Conservation (phyloP, 2,888 invertebrate genomes). For the Thyatira batis region DNA sequence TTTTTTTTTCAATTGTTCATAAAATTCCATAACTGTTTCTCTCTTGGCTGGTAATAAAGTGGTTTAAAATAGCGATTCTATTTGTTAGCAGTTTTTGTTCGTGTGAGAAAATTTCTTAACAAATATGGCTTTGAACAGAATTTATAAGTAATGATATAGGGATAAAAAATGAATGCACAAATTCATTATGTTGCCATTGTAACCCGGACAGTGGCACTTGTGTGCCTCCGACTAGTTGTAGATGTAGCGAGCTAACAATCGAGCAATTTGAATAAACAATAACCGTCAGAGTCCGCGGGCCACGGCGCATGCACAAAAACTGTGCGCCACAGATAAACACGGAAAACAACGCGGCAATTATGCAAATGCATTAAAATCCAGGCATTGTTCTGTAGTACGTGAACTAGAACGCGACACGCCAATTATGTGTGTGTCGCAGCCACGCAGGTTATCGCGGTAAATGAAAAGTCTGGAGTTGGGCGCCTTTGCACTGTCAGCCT, state of each 20-base stretch:
- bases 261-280: constrained; percentile 42
- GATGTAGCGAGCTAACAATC: constrained; percentile 21
- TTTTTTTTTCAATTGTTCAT: constrained; percentile 36
- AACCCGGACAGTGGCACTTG: not conserved
- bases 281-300: constrained; percentile 18
- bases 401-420: constrained; percentile 33
- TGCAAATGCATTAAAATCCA: constrained; percentile 56
- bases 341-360: constrained; percentile 49
- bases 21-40: constrained; percentile 22
- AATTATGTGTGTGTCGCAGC: constrained; percentile 26
- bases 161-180: not conserved
- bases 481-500: constrained; percentile 5
- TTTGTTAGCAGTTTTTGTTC: not conserved
- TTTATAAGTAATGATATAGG: not conserved
- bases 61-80: constrained; percentile 6
- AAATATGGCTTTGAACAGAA: not conserved
- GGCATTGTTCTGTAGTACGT: constrained; percentile 49
- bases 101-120: not conserved
- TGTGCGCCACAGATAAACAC: constrained; percentile 41
- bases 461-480: constrained; percentile 4
- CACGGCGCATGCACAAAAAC: constrained; percentile 20
- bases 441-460: not conserved
- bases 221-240: not conserved
- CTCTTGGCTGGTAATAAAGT: constrained; percentile 15
- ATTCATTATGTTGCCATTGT: not conserved